Evolutionary conservation across 2,888 invertebrate genomes (phyloP), one percentile per base, ranked within the genome.

Genomic region (Vannuccia rotundouncinata): DNA sequence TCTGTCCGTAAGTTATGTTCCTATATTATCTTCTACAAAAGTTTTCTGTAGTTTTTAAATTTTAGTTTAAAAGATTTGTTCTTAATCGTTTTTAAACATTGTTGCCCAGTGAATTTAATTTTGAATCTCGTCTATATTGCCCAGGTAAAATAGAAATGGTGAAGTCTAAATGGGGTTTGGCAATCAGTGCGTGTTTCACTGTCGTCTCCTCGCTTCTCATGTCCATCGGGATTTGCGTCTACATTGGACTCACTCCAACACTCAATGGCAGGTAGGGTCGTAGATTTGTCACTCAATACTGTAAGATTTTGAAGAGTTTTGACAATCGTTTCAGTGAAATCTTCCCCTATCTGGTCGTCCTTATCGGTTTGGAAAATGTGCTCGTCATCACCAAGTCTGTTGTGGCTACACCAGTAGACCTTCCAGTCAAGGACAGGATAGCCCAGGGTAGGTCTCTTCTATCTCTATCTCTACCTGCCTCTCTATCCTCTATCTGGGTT

Each of bases 391-490:
- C 88, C n/a, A 87, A 88, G 87, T 95, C 96, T 84, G 95, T 99
- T 0, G 94, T 95, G 0, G 93, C 94, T 0, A 95, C 95, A 0
- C 92, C 95, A 0, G 89, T 91, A 0, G 93, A 96, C 83, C 91
- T 98, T 78, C 97, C 98, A 87, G 94, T 95, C 1, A 95, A 96
- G 88, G 94, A 96, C 83, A 91, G 97, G 22, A 92, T 98, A 0
- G 96, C 97, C 0, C 94, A 95, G 85, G 89, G 88, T 88, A 82
- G 80, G 81, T 74, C 29, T 17, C 30, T 73, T 10, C n/a, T 59
- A 10, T n/a, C n/a, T n/a, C n/a, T n/a, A n/a, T n/a, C n/a, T n/a
- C n/a, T n/a, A n/a, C n/a, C n/a, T n/a, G n/a, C n/a, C n/a, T n/a
- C n/a, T n/a, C n/a, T n/a, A n/a, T n/a, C n/a, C n/a, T n/a, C n/a